These are phyloP conservation scores for Palaemon carinicauda DNA, from an alignment of 1,140 invertebrate species.

Conservation along the genomic window DNA sequence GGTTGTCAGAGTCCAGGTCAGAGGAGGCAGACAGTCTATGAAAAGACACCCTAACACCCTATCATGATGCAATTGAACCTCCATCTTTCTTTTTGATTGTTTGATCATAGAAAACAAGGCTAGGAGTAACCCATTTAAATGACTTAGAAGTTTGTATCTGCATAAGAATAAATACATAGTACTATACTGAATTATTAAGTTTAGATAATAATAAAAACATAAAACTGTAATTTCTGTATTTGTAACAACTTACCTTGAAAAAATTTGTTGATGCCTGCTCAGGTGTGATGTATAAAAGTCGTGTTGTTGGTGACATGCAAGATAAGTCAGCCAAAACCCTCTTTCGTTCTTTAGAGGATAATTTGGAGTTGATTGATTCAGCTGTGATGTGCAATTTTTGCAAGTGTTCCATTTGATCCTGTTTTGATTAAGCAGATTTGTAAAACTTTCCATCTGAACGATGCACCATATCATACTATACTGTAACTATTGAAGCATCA, in stretches of 20 bases:
- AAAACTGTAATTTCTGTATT: not conserved
- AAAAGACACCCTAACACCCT: too few relatives aligned
- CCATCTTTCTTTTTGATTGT: too few relatives aligned
- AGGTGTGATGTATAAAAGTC: slow-evolving; percentile 90
- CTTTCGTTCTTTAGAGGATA: slow-evolving; percentile 76
- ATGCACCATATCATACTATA: too few relatives aligned
- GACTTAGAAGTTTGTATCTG: too few relatives aligned
- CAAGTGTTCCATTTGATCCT: slow-evolving; percentile 70
- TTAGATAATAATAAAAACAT: not conserved
- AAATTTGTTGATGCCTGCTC: slow-evolving; percentile 84
- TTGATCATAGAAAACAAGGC: too few relatives aligned
- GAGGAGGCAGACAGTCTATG: too few relatives aligned
- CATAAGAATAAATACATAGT: too few relatives aligned
- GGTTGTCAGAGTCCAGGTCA: too few relatives aligned
- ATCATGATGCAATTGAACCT: too few relatives aligned
- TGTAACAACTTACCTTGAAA: slow-evolving; percentile 70
- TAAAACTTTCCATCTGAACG: too few relatives aligned
- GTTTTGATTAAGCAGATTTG: not conserved
- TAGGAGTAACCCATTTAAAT: too few relatives aligned
- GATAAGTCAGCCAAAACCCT: slow-evolving; percentile 78
- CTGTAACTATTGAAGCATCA: too few relatives aligned
- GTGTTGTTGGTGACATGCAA: slow-evolving; percentile 75
- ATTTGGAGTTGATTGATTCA: slow-evolving; percentile 89
- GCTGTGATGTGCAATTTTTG: slow-evolving; percentile 76
- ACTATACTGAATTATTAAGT: not conserved